Percentiles rank a stretch among this genome's conserved stretches.
phyloP scores from a whole-genome alignment of 1,140 invertebrate species.

The Lanistes nyassanus region DNA sequence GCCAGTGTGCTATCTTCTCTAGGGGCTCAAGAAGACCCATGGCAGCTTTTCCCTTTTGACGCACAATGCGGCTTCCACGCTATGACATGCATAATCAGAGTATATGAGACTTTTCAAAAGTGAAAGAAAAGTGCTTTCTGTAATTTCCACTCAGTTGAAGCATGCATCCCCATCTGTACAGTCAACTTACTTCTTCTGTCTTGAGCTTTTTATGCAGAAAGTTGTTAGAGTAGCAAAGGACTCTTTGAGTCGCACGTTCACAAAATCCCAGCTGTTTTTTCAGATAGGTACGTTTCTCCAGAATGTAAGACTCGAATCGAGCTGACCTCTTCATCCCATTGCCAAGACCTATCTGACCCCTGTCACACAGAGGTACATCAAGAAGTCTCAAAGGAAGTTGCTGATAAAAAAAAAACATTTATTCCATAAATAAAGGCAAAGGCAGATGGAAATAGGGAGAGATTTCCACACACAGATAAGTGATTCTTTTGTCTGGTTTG shows the following conservation, averaged over 20 bases:
- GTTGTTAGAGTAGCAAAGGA: conserved; percentile 65
- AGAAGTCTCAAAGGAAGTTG: no score
- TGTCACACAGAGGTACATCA: not conserved
- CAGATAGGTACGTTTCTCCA: conserved; percentile 47
- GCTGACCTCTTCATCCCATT: conserved; percentile 62
- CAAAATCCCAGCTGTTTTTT: conserved; percentile 53
- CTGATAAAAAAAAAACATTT: not conserved
- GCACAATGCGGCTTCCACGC: conserved; percentile 37
- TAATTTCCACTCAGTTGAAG: no score
- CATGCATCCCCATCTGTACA: not conserved
- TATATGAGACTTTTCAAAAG: no score
- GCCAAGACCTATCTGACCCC: conserved; percentile 54
- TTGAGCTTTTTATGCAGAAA: conserved; percentile 64
- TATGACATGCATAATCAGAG: not conserved
- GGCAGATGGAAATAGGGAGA: no score
- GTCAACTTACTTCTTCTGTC: conserved; percentile 55
- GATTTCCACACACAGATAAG: no score
- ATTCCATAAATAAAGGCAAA: no score
- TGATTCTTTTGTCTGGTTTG: no score
- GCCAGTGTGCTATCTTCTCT: conserved; percentile 36
- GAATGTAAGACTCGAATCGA: conserved; percentile 59
- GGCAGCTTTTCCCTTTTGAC: conserved; percentile 50
- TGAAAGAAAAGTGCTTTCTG: no score
- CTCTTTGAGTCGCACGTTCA: conserved; percentile 58
- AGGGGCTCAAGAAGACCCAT: conserved; percentile 44